Percentiles rank a stretch among this genome's conserved stretches.
Conservation (phyloP, 2,113 vertebrate genomes). For the Tachycineta bicolor region DNA sequence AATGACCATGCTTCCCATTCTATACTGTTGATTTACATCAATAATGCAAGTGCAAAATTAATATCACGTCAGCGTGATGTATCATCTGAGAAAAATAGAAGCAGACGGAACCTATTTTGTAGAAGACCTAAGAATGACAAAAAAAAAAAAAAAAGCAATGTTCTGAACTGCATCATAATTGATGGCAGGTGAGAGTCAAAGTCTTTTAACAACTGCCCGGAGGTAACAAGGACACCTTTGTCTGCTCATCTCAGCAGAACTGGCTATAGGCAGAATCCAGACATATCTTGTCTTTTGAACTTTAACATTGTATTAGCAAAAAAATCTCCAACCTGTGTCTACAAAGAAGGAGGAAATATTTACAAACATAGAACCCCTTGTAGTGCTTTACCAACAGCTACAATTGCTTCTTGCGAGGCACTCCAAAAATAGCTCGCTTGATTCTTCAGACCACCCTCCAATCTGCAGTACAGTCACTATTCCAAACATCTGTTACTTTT, state of each 20-base stretch:
- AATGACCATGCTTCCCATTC: not conserved
- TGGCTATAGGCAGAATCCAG: not conserved
- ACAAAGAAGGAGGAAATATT: not conserved
- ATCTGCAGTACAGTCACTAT: not conserved
- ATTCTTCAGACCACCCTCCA: not conserved
- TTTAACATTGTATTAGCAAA: not conserved
- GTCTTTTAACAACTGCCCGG: not conserved
- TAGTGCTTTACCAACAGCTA: not conserved
- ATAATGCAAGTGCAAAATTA: not conserved
- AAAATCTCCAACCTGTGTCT: not conserved
- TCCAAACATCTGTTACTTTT: constrained; percentile 23
- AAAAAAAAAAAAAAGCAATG: not conserved
- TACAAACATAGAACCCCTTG: not conserved
- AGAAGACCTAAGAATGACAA: not conserved
- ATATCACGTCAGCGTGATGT: not conserved
- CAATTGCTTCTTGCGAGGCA: not conserved
- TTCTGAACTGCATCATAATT: not conserved
- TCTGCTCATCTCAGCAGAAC: not conserved
- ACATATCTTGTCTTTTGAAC: not conserved
- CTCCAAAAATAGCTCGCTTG: not conserved
- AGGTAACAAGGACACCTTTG: not conserved
- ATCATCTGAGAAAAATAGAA: not conserved
- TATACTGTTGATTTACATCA: not conserved
- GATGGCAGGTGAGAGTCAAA: not conserved
- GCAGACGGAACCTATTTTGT: not conserved